Conservation (phyloP, 2,888 invertebrate genomes). For the Synergus japonicus region DNA sequence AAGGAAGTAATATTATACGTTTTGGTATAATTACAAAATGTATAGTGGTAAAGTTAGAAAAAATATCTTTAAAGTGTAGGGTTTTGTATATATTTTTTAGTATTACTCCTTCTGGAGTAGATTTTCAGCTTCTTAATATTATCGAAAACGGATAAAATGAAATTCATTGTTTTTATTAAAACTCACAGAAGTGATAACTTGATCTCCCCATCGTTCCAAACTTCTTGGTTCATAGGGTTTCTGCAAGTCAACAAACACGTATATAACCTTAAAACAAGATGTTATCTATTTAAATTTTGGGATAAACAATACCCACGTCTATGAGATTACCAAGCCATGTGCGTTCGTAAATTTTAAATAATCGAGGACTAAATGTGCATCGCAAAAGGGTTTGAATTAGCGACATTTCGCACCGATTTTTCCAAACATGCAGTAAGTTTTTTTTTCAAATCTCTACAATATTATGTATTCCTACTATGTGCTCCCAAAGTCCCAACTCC, state of each 20-base stretch:
- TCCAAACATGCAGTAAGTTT: not conserved
- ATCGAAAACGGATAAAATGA: not conserved
- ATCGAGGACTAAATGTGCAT: conserved; percentile 85
- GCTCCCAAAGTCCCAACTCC: too few species aligned
- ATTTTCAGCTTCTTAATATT: not conserved
- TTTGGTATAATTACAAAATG: too few species aligned
- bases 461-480: too few species aligned
- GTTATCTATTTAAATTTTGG: not conserved
- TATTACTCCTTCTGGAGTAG: not conserved
- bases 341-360: conserved; percentile 84
- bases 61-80: too few species aligned
- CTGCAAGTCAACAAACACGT: conserved; percentile 75
- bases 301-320: conserved; percentile 76
- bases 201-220: conserved; percentile 86
- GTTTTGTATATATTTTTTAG: too few species aligned
- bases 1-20: too few species aligned
- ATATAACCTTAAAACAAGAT: conserved; percentile 17
- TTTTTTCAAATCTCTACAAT: not conserved
- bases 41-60: too few species aligned
- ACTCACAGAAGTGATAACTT: conserved; percentile 84
- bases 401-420: conserved; percentile 67
- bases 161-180: conserved; percentile 30
- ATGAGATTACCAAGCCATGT: conserved; percentile 78
- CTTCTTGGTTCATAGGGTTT: conserved; percentile 84
- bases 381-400: conserved; percentile 80